Evolutionary conservation across 1,140 invertebrate species (phyloP).

Genomic region (Mizuhopecten yessoensis): DNA sequence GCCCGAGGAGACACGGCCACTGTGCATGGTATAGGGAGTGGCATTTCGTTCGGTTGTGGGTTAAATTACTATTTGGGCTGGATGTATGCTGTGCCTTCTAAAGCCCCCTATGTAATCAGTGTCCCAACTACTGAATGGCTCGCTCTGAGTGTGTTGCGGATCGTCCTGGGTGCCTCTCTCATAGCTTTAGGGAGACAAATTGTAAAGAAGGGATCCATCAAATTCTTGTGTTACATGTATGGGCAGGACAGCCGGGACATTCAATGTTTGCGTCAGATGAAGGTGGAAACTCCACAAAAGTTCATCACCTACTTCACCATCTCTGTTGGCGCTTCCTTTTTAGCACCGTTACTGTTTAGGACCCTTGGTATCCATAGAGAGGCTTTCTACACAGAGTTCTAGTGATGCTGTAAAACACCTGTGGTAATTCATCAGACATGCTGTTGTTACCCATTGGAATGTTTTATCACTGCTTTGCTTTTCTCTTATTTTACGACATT

Average conservation of each 20-base stretch:
- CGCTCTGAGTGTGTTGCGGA: neutral
- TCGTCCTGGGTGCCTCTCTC: conserved; percentile 35
- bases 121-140: conserved; percentile 9
- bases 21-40: conserved; percentile 90
- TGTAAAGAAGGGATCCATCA: neutral
- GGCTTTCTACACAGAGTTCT: conserved; percentile 49
- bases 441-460: neutral
- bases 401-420: neutral
- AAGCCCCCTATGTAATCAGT: neutral
- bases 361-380: conserved; percentile 41
- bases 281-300: conserved; percentile 51
- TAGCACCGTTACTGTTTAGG: conserved; percentile 46
- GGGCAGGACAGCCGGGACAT: conserved; percentile 27
- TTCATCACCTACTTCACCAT: conserved; percentile 44
- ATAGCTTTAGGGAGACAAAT: conserved; percentile 40
- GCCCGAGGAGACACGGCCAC: conserved; percentile 92
- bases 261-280: conserved; percentile 22
- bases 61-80: conserved; percentile 90
- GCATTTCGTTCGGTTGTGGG: conserved; percentile 91
- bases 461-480: neutral
- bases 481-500: neutral
- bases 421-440: neutral
- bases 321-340: neutral
- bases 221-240: conserved; percentile 7
- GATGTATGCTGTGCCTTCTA: neutral